Evolutionary conservation across 2,888 invertebrate genomes (phyloP), one percentile per base, ranked within the genome.

Genomic region (Choristoneura rosaceana): DNA sequence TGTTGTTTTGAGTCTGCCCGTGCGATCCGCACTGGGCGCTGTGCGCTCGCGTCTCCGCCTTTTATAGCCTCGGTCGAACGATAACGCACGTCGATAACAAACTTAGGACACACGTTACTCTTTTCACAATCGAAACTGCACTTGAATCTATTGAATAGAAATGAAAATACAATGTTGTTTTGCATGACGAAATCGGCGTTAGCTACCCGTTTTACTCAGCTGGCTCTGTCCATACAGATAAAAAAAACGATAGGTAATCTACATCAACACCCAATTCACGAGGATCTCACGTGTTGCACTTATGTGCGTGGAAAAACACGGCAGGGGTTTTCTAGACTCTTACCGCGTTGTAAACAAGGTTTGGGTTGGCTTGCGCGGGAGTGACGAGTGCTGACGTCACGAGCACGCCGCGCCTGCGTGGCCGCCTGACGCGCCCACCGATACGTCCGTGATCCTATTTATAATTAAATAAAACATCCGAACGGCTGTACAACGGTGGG

Each of bases 21-120:
- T 87, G 81, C 93, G 81, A 92, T 93, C 93, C 93, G 90, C 91
- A 93, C 92, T 93, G 93, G 90, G 89, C 93, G 77, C 65, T 41
- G 79, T 75, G 52, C 17, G 34, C 45, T 25, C 10, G 75, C 64
- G 73, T 69, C 77, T 34, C 55, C 67, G 74, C 75, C 82, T 90
- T 92, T 74, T 92, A 93, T 91, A 92, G 80, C 79, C 87, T 91
- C 86, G 82, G 83, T 78, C 73, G 77, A 38, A 65, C 52, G 78
- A 78, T 79, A 79, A 70, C 55, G 33, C 33, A 45, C 63, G 55
- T 68, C 75, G 71, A 68, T 71, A 71, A 47, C n/a, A 15, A 38
- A 17, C 65, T 62, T 34, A 33, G 63, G 33, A 63, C n/a, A 45
- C 25, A 25, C 17, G 17, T 14, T 34, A 34, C 15, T 8, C n/a